Evolutionary conservation across 2,797 vertebrate species (phyloP), one percentile per base, ranked within the genome.

Genomic region (Uromys caudimaculatus): DNA sequence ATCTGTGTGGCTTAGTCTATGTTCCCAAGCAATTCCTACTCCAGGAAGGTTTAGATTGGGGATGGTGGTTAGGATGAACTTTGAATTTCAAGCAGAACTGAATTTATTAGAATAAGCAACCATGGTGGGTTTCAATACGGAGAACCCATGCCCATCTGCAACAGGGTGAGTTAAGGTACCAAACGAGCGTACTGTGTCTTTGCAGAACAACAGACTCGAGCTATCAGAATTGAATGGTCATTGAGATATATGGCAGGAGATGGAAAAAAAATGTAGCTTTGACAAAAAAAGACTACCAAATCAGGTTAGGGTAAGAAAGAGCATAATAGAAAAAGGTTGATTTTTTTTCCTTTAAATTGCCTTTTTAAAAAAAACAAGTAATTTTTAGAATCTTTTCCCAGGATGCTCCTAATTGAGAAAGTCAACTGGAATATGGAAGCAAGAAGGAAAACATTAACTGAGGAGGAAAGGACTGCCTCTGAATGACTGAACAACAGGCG

Each of bases 261-360:
- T 13, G 58, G 44, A 44, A 44, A 87, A 89, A 84, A 96, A 69
- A 67, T 10, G 52, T 14, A 38, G 77, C 60, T 91, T 76, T 69
- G 86, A 76, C 96, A 93, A 84, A 97, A 97, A 93, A 96, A 96
- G 87, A 54, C 73, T 91, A 95, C 87, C 71, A 75, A 95, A 90
- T 92, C 88, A 94, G 73, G 97, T 95, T 84, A 96, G 88, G n/a
- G 29, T 84, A 76, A 73, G 92, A 93, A 76, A 94, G 88, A 35
- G 60, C 58, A 83, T 79, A 0, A 1, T 69, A 97, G 78, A 91
- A 64, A 50, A 96, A 81, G 76, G 89, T 29, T 75, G 19, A 2
- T 62, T 29, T 62, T 1, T 6, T 23, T 90, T 71, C 90, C 97
- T 76, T 95, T 76, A 2, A 87, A 64, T 93, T 98, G 95, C 93